phyloP scores from a whole-genome alignment of 2,888 invertebrate species.

The Nymphalis urticae region DNA sequence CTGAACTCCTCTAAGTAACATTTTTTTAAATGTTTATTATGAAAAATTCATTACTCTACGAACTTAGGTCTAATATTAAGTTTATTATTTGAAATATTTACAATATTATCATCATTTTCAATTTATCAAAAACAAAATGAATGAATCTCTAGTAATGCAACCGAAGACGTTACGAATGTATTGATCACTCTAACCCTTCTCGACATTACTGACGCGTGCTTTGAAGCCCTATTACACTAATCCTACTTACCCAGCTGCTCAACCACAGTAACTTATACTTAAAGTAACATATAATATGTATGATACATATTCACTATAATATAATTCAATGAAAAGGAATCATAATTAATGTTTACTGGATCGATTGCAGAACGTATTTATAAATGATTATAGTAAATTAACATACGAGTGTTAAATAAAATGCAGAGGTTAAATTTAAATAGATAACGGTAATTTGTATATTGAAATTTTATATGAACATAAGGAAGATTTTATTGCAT shows the following conservation, averaged over 20 bases:
- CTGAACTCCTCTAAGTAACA: too few relatives aligned
- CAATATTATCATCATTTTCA: not conserved
- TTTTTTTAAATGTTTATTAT: not conserved
- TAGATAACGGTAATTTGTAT: too few relatives aligned
- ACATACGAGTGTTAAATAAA: too few relatives aligned
- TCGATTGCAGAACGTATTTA: too few relatives aligned
- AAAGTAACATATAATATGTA: not conserved
- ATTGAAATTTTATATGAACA: too few relatives aligned
- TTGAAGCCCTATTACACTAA: constrained; percentile 27
- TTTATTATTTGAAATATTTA: not conserved
- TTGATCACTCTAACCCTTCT: constrained; percentile 25
- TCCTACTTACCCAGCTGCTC: constrained; percentile 11
- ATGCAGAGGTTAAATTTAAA: too few relatives aligned
- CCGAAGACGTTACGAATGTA: constrained; percentile 2
- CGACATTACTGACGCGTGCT: constrained; percentile 17
- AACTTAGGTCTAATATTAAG: not conserved
- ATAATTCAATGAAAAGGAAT: not conserved
- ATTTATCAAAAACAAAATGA: not conserved
- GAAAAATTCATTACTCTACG: not conserved
- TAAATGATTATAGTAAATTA: too few relatives aligned
- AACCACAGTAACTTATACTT: constrained; percentile 9
- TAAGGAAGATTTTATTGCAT: too few relatives aligned
- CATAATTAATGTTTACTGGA: too few relatives aligned
- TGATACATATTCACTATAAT: not conserved
- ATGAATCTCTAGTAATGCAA: constrained; percentile 29